A percentile compares a stretch with the other conserved stretches of the same genome.
phyloP scores from a whole-genome alignment of 2,113 vertebrate species.

The Accipiter cooperii region DNA sequence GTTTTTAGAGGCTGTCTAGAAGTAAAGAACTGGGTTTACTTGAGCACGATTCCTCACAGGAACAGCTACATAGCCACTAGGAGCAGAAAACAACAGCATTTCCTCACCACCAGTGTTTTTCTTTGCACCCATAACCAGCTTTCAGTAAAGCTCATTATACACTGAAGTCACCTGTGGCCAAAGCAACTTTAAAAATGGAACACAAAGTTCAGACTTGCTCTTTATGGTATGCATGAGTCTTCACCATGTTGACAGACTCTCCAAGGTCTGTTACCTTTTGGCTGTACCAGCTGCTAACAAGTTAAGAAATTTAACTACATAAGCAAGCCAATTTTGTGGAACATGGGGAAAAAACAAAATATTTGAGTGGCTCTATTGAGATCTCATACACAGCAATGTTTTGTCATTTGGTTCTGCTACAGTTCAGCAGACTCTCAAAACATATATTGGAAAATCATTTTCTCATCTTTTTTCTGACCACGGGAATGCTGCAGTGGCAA shows the following conservation, averaged over 20 bases:
- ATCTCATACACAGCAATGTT: background rate
- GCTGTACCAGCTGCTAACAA: background rate
- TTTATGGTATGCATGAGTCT: background rate
- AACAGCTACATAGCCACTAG: background rate
- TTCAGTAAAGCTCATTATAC: background rate
- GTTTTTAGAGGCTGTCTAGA: background rate
- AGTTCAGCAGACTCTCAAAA: background rate
- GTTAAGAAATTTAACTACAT: background rate
- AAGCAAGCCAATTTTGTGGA: background rate
- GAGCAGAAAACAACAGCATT: background rate
- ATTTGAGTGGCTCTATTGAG: background rate
- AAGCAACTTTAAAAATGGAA: background rate
- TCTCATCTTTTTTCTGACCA: background rate
- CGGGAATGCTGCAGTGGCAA: background rate
- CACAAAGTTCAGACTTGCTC: background rate
- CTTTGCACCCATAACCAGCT: background rate
- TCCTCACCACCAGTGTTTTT: background rate
- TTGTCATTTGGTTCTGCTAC: background rate
- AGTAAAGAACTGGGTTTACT: background rate
- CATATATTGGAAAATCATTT: background rate
- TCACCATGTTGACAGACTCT: background rate
- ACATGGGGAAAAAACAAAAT: background rate
- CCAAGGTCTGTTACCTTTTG: background rate
- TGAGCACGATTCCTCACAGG: fast-evolving
- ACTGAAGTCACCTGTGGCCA: background rate